Conservation (phyloP, 2,888 invertebrate genomes). For the Temnothorax unifasciatus region DNA sequence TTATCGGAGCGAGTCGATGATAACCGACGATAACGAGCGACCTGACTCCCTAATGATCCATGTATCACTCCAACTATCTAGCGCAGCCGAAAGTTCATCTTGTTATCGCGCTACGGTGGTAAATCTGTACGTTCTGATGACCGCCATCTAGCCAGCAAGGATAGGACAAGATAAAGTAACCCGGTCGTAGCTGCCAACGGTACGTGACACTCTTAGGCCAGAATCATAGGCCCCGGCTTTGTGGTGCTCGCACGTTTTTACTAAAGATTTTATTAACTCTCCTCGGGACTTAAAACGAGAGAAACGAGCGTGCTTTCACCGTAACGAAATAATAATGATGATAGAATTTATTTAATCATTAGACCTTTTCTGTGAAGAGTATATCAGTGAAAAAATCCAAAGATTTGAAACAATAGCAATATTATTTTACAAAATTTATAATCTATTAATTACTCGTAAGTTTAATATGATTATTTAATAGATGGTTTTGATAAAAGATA, state of each 20-base stretch:
- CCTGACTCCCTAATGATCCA: constrained; percentile 67
- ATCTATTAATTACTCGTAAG: not conserved
- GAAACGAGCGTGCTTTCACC: not conserved
- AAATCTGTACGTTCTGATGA: constrained; percentile 65
- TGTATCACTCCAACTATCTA: constrained; percentile 69
- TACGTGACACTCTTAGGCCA: constrained; percentile 26
- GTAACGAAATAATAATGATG: constrained; percentile 25
- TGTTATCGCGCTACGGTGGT: constrained; percentile 64
- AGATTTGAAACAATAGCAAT: not conserved
- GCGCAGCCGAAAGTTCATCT: constrained; percentile 67
- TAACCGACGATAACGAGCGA: constrained; percentile 60
- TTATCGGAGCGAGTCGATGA: constrained; percentile 67
- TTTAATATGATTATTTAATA: constrained; percentile 1
- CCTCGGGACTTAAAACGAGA: not conserved
- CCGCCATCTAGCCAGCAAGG: constrained; percentile 50
- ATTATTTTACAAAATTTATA: constrained; percentile 5
- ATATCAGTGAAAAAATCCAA: not conserved
- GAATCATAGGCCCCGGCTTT: not conserved
- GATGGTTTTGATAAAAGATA: not conserved
- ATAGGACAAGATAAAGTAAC: constrained; percentile 61
- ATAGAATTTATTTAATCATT: constrained; percentile 7
- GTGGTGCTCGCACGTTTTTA: not conserved
- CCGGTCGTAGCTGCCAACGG: constrained; percentile 1
- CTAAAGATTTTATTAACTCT: constrained; percentile 19
- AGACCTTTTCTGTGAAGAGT: not conserved